A percentile compares a stretch with the other conserved stretches of the same genome.
These are phyloP conservation scores for Nothobranchius kuhntae DNA, from an alignment of 2,113 vertebrate genomes.

Conservation along the genomic window DNA sequence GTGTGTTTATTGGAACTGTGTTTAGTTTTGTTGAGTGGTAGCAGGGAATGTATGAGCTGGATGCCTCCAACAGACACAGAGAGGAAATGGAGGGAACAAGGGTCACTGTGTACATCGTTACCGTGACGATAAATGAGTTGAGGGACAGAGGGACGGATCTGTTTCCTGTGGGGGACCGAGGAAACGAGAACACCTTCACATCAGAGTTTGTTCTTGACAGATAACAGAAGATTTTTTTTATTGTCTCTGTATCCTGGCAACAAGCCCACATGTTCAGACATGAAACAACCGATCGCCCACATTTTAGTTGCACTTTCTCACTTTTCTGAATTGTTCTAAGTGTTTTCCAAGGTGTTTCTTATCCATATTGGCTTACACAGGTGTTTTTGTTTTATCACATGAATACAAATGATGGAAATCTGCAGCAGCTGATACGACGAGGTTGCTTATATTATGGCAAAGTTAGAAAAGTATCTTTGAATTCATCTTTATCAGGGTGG, in stretches of 20 bases:
- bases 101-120: conserved; percentile 3
- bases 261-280: conserved; percentile 2
- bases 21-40: not conserved
- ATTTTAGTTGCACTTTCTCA: not conserved
- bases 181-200: too few species aligned
- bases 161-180: conserved; percentile 8
- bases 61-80: conserved; percentile 5
- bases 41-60: conserved; percentile 18
- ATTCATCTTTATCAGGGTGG: too few species aligned
- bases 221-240: not conserved
- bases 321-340: not conserved
- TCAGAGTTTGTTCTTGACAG: too few species aligned
- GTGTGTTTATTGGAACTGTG: not conserved
- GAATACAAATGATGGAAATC: not conserved
- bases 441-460: too few species aligned
- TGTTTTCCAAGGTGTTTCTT: not conserved
- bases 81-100: conserved; percentile 8
- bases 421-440: too few species aligned
- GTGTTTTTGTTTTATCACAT: not conserved
- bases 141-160: conserved; percentile 11
- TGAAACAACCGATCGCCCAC: not conserved
- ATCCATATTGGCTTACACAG: not conserved
- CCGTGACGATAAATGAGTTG: conserved; percentile 19
- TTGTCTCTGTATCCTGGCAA: conserved; percentile 26
- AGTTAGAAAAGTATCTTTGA: too few species aligned